Percentiles rank a stretch among this genome's conserved stretches.
Conservation (phyloP, 2,797 vertebrate genomes). For the Paratrypauchen microcephalus region DNA sequence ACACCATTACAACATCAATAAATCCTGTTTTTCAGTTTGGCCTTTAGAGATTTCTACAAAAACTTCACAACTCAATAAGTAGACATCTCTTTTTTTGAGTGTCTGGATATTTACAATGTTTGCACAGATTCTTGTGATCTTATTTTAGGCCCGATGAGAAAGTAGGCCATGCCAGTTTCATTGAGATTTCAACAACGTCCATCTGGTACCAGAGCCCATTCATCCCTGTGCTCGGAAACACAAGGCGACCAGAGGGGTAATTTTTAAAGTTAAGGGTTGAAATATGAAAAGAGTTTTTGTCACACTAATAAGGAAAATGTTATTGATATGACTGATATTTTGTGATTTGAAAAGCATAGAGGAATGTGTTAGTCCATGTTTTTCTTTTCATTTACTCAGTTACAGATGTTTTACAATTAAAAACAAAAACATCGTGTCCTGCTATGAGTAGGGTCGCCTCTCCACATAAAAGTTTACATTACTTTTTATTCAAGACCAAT, state of each 20-base stretch:
- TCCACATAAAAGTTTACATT: too few relatives aligned
- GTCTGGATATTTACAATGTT: conserved; percentile 34
- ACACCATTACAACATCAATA: background rate
- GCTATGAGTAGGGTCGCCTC: too few relatives aligned
- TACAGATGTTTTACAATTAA: too few relatives aligned
- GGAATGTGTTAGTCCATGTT: too few relatives aligned
- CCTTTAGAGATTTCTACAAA: background rate
- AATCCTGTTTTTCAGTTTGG: background rate
- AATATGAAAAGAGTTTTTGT: conserved; percentile 17
- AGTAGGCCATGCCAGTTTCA: conserved; percentile 74
- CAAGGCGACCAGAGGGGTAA: conserved; percentile 26
- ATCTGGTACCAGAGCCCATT: conserved; percentile 53
- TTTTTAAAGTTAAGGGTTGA: conserved; percentile 10
- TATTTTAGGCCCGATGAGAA: conserved; percentile 70
- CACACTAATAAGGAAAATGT: background rate
- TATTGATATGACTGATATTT: too few relatives aligned
- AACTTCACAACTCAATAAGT: background rate
- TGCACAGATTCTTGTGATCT: conserved; percentile 48
- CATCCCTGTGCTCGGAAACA: conserved; percentile 30
- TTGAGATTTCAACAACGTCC: conserved; percentile 68
- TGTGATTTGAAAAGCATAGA: too few relatives aligned
- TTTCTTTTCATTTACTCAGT: too few relatives aligned
- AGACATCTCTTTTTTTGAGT: conserved; percentile 9
- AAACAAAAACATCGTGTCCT: too few relatives aligned
- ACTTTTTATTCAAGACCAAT: too few relatives aligned